Evolutionary conservation across 2,113 vertebrate genomes (phyloP), one percentile per base, ranked within the genome.

Genomic region (Pavo muticus): DNA sequence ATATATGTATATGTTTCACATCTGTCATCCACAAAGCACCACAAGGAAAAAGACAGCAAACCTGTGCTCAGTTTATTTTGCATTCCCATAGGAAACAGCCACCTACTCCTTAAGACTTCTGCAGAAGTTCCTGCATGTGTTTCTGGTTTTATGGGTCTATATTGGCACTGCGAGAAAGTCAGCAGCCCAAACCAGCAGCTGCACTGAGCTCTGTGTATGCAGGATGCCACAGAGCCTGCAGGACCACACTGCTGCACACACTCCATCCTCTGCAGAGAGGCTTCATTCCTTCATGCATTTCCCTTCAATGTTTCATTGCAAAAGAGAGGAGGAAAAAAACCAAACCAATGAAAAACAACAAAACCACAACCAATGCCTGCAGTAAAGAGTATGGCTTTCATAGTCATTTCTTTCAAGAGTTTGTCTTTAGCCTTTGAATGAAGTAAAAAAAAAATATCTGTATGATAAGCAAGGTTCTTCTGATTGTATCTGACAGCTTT

Each of bases 401-500:
- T 2, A 11, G 25, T 56, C 7, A 8, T 61, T 88, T 91, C 32
- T 67, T 84, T 40, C 48, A 68, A 61, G 18, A 76, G 30, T 70
- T 81, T 61, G 32, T 69, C 84, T 87, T 82, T 14, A 52, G 79
- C 59, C 50, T 69, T 64, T 81, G 40, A 87, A 65, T 8, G 57
- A 84, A 68, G 39, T 48, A 35, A 78, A 90, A 27, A 70, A 96
- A 69, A 96, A 93, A 45, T 85, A 87, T 54, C 40, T 11, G 32
- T 70, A 27, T 2, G 25, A 93, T 97, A 91, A 87, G 61, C 50
- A 71, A 80, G 47, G 61, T 94, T 75, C 77, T 77, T 83, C 78
- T 98, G 97, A 98, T 97, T 95, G 91, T 93, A 96, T 96, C 39
- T 98, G 98, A 98, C 97, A 98, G 92, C 94, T 81, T 83, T 95